A percentile compares a stretch with the other conserved stretches of the same genome.
These are phyloP conservation scores for Mixornis gularis DNA, from an alignment of 2,113 vertebrate genomes.

Conservation along the genomic window DNA sequence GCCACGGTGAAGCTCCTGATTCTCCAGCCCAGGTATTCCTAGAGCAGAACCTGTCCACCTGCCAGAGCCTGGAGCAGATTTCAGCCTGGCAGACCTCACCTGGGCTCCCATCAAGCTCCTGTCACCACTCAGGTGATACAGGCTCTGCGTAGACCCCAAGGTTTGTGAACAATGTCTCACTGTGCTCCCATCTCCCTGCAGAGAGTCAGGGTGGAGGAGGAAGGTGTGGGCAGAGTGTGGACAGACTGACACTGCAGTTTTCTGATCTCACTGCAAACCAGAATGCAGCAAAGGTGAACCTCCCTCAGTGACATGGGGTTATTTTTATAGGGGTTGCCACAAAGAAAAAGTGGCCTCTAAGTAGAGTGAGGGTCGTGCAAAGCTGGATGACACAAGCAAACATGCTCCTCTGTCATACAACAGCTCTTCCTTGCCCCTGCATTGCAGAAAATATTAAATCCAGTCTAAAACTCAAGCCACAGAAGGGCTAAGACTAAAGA, in stretches of 20 bases:
- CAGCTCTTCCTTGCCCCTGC: neutral
- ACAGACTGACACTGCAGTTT: neutral
- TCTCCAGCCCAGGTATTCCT: neutral
- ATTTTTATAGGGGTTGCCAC: neutral
- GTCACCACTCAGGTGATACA: neutral
- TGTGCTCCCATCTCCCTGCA: neutral
- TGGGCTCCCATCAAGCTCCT: neutral
- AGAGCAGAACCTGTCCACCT: neutral
- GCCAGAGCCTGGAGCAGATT: neutral
- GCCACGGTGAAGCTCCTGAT: neutral
- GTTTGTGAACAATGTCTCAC: rapidly evolving
- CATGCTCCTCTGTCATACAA: neutral
- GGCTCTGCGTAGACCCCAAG: neutral
- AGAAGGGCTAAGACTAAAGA: neutral
- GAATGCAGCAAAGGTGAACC: neutral
- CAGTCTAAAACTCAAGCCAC: neutral
- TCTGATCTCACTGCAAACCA: neutral
- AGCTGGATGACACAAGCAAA: neutral
- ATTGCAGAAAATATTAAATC: neutral
- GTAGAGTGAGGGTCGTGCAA: neutral
- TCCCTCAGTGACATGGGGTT: neutral
- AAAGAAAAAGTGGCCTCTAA: neutral
- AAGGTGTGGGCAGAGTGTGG: neutral
- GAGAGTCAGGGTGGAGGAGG: neutral
- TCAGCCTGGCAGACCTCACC: neutral